phyloP scores from a whole-genome alignment of 2,888 invertebrate species.

The Stegophylla sp. region DNA sequence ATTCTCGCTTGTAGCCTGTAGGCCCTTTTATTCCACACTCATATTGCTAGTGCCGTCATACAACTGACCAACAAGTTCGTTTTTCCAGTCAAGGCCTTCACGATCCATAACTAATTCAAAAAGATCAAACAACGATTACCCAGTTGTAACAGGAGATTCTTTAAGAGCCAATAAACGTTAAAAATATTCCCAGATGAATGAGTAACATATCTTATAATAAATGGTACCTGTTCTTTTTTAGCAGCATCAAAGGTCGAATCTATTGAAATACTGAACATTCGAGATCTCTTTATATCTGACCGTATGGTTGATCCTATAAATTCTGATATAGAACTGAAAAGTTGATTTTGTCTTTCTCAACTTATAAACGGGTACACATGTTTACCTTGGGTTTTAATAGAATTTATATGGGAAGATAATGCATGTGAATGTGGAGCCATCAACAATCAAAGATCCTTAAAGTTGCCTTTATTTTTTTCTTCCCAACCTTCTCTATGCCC shows the following conservation, averaged over 20 bases:
- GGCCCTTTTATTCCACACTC: conserved; percentile 3
- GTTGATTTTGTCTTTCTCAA: conserved; percentile 19
- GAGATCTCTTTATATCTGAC: conserved; percentile 6
- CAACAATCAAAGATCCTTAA: neutral
- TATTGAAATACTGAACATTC: conserved; percentile 19
- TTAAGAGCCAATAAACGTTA: neutral
- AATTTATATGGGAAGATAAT: neutral
- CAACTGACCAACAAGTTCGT: conserved; percentile 29
- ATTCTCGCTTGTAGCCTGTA: conserved; percentile 29
- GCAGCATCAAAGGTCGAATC: conserved; percentile 10
- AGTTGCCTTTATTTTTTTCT: no score
- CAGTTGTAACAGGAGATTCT: conserved; percentile 2
- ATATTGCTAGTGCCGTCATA: conserved; percentile 23
- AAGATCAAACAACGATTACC: neutral
- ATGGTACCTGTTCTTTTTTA: conserved; percentile 21
- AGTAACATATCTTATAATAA: neutral
- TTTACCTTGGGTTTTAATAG: conserved; percentile 1
- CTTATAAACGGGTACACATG: neutral
- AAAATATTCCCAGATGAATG: neutral
- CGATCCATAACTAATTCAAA: conserved; percentile 17
- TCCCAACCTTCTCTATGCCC: no score
- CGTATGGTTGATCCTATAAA: conserved; percentile 5
- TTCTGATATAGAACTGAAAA: neutral
- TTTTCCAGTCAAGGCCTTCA: conserved; percentile 25
- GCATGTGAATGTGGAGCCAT: no score